A percentile compares a stretch with the other conserved stretches of the same genome.
Conservation (phyloP, 2,888 invertebrate genomes). For the Osmoderma eremita region DNA sequence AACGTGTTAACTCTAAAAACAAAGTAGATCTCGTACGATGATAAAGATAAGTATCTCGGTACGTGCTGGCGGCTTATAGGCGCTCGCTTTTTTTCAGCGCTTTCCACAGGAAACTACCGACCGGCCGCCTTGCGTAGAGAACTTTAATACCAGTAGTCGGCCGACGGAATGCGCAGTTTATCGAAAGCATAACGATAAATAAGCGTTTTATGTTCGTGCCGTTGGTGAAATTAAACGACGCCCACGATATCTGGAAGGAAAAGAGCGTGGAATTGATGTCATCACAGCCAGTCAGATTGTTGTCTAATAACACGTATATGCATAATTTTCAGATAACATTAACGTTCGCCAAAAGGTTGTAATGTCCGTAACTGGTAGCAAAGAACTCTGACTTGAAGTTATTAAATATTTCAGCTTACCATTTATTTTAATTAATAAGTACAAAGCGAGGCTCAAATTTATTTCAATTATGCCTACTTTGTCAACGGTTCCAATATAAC, state of each 20-base stretch:
- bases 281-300: constrained; percentile 28
- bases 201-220: constrained; percentile 37
- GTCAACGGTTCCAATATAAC: too few species aligned
- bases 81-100: constrained; percentile 2
- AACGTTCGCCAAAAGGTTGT: constrained; percentile 7
- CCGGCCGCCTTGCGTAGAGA: constrained; percentile 28
- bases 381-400: not conserved
- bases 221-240: constrained; percentile 40
- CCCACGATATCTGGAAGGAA: constrained; percentile 29
- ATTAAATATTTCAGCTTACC: constrained; percentile 1
- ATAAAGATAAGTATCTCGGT: constrained; percentile 25
- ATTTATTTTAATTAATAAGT: constrained; percentile 10
- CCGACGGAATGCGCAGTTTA: constrained; percentile 40
- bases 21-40: constrained; percentile 20
- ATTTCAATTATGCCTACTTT: too few species aligned
- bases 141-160: constrained; percentile 41
- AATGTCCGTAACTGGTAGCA: constrained; percentile 8
- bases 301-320: constrained; percentile 26
- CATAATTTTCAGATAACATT: constrained; percentile 30
- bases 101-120: constrained; percentile 27
- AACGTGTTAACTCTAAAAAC: constrained; percentile 21
- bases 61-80: constrained; percentile 13
- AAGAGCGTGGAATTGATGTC: constrained; percentile 25
- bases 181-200: constrained; percentile 42
- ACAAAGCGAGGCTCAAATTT: not conserved